Base-by-base conservation (phyloP, 2,113 vertebrate species). In the Collichthys lucidus region DNA sequence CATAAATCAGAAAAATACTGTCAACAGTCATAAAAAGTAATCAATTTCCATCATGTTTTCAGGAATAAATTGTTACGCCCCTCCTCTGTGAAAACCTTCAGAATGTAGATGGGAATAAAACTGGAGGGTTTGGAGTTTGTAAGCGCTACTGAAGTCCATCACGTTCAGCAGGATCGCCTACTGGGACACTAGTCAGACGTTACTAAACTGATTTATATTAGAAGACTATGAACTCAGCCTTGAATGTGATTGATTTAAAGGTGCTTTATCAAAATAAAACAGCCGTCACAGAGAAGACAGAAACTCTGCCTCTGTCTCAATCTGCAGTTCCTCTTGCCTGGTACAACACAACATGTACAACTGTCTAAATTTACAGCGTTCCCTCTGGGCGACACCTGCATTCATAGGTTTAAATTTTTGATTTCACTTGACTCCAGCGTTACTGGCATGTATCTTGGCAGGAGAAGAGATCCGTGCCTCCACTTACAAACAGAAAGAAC, bases 371-470 rank as follows among this genome's bases (percentile, higher is more conserved):
- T 44, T 11, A 11, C 12, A 14, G 14, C 8, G 7, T 47, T 31
- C 16, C 8, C 24, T 49, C 22, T 47, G 1, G 16, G 3, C 59
- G 17, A 72, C 69, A 59, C 56, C 56, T 22, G 7, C 35, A 40
- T 61, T 31, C 44, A 49, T 61, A 11, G 52, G 20, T 74, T 53
- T 64, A 40, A 19, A 74, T 15, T 24, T 35, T 19, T 14, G 5
- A n/a, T 26, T 22, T 12, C 52, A 56, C 14, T 55, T 15, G 16
- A 60, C 44, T 40, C 64, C 44, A 57, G 26, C 67, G 82, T 83
- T 71, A 62, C 67, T 56, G 14, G 31, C 44, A 65, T 74, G 24
- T 71, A 76, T 29, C 62, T 40, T 22, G 35, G 35, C 35, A 40
- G 35, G 35, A 40, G 24, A 49, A 70, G 6, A 3, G 20, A 17